phyloP scores from a whole-genome alignment of 2,888 invertebrate genomes.

The Coenonympha glycerion region DNA sequence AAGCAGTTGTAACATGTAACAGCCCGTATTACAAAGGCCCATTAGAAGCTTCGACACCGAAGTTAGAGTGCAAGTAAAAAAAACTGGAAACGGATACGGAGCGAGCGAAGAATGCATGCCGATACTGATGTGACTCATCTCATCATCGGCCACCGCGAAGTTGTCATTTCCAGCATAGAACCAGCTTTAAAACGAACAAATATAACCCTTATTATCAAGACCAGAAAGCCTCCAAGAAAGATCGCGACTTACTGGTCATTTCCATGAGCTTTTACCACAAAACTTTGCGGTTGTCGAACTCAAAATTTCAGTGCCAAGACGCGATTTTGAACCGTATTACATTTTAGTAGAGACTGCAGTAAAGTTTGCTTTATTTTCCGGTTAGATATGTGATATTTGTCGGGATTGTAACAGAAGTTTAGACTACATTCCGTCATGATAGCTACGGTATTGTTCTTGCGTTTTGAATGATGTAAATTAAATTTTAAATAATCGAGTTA shows the following conservation, averaged over 20 bases:
- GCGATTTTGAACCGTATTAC: constrained; percentile 17
- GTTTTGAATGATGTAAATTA: constrained; percentile 29
- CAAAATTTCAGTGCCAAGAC: background rate
- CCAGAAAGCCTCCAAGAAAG: constrained; percentile 32
- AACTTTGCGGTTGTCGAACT: constrained; percentile 33
- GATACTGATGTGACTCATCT: constrained; percentile 64
- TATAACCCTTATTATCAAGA: constrained; percentile 30
- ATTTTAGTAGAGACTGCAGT: constrained; percentile 12
- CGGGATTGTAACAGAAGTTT: constrained; percentile 49
- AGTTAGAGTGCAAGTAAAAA: constrained; percentile 47
- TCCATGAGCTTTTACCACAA: constrained; percentile 41
- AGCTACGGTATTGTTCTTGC: constrained; percentile 33
- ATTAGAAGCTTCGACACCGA: constrained; percentile 40
- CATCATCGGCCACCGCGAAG: constrained; percentile 65
- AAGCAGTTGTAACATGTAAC: constrained; percentile 18
- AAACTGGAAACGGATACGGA: constrained; percentile 57
- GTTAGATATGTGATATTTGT: constrained; percentile 3
- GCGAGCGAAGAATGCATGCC: constrained; percentile 57
- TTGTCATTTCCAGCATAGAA: constrained; percentile 36
- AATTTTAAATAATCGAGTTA: constrained; percentile 28
- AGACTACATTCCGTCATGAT: constrained; percentile 62
- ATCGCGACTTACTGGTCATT: constrained; percentile 34
- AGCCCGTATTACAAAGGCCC: constrained; percentile 17
- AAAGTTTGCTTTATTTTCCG: constrained; percentile 16
- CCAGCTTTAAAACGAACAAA: constrained; percentile 33